Evolutionary conservation across 2,888 invertebrate genomes (phyloP).

Genomic region (Apocheima hispidaria): DNA sequence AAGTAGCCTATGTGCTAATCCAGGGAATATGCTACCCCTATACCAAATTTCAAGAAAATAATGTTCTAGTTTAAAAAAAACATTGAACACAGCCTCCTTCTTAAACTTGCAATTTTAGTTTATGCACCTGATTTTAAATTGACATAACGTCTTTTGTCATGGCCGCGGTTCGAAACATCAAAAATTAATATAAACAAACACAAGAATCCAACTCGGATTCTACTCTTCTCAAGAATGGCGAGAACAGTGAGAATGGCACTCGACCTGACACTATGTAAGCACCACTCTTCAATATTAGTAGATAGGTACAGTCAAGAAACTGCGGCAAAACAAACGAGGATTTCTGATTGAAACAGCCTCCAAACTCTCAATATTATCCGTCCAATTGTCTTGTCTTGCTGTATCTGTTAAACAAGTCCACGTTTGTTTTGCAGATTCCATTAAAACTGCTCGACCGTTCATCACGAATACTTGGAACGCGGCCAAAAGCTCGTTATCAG

Average conservation of each 20-base stretch:
- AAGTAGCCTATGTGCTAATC: too few relatives aligned
- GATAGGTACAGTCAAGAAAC: conserved; percentile 55
- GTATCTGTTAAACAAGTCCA: conserved; percentile 36
- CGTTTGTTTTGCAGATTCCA: conserved; percentile 78
- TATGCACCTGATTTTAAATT: background rate
- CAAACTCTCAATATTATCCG: background rate
- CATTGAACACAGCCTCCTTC: background rate
- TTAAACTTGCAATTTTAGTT: background rate
- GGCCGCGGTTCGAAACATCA: conserved; percentile 51
- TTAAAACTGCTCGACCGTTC: conserved; percentile 64
- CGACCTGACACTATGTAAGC: conserved; percentile 37
- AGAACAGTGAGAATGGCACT: conserved; percentile 22
- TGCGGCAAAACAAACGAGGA: conserved; percentile 71
- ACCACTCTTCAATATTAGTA: background rate
- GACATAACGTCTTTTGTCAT: background rate
- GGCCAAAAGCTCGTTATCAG: conserved; percentile 56
- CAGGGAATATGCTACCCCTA: too few relatives aligned
- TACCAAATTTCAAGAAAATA: too few relatives aligned
- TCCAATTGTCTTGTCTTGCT: conserved; percentile 15
- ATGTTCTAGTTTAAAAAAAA: too few relatives aligned
- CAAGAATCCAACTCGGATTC: background rate
- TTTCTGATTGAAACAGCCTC: background rate
- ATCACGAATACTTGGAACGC: conserved; percentile 62
- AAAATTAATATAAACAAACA: conserved; percentile 25
- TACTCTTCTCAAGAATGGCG: conserved; percentile 26